Conservation (phyloP, 1,140 invertebrate genomes). For the Calliopsis andreniformis region DNA sequence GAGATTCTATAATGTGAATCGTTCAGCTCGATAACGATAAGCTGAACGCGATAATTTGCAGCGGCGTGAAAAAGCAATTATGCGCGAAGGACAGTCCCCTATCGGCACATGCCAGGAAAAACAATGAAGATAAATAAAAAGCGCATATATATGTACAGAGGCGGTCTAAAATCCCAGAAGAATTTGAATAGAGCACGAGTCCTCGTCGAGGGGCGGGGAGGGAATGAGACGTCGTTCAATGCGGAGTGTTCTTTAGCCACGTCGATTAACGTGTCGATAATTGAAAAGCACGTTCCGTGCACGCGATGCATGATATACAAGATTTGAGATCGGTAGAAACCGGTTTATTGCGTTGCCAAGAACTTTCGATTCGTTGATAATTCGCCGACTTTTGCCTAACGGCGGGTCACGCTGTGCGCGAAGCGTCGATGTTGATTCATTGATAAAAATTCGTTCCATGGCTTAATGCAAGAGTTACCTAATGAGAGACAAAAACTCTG, state of each 20-base stretch:
- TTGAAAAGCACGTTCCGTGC: not conserved
- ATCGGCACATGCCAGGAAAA: not conserved
- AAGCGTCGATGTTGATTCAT: too few species aligned
- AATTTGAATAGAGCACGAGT: too few species aligned
- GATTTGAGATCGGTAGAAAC: not conserved
- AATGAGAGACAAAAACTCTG: too few species aligned
- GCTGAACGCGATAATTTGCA: not conserved
- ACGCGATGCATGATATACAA: not conserved
- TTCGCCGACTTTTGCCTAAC: not conserved
- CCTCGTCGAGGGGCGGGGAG: too few species aligned
- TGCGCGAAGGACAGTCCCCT: not conserved
- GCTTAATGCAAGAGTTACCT: too few species aligned
- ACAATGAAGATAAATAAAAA: constrained; percentile 17
- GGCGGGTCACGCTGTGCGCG: too few species aligned
- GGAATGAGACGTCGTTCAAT: too few species aligned
- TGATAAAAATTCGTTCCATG: too few species aligned
- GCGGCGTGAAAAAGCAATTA: not conserved
- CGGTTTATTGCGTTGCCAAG: not conserved
- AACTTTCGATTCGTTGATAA: not conserved
- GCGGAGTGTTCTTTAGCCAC: not conserved
- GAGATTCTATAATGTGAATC: not conserved
- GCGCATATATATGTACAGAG: too few species aligned
- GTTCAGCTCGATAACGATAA: not conserved
- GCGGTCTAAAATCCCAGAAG: too few species aligned
- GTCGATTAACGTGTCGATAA: not conserved